Base-by-base conservation (phyloP, 2,797 vertebrate species). In the Lepus townsendii region DNA sequence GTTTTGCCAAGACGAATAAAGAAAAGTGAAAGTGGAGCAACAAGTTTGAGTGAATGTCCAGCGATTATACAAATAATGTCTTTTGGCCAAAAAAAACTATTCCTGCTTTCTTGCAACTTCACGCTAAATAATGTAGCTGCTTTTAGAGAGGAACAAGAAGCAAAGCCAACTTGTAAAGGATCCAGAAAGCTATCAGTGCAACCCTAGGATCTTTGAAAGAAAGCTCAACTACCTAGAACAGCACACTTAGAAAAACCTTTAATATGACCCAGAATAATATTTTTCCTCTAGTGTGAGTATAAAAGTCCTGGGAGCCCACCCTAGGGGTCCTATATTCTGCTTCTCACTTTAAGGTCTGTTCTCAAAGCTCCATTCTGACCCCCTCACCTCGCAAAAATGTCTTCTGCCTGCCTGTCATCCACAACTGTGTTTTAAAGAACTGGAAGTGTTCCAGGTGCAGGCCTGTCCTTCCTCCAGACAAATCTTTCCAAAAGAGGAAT, bases 91-190 rank as follows among this genome's bases (percentile, higher is more conserved):
- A 95, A 92, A 95, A 78, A 79, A 91, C 27, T 26, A 89, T 79
- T 62, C 10, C 79, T 65, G 26, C 86, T 92, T 90, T 83, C 76
- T 86, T 88, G 24, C 35, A 88, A 83, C 20, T 91, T 88, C 57
- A 71, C 77, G 83, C 73, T 94, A 84, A 97, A 93, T 87, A 92
- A 93, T 90, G 57, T 68, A 68, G 66, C 68, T 95, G 83, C 63
- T 85, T 87, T 93, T 32, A 65, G 73, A 84, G 17, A 26, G 47
- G 14, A 91, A 83, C 2, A 7, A 83, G 69, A 82, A 73, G 47
- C 65, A 86, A 92, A 94, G 79, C 52, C 88, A 96, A 80, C 19
- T 84, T 89, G 95, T 86, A 83, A 91, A 68, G 16, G 54, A 68
- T 82, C 63, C 94, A 96, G 78, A 76, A 84, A 93, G 38, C 10